These are phyloP conservation scores for Geococcyx californianus DNA, from an alignment of 2,113 vertebrate genomes.

Conservation along the genomic window DNA sequence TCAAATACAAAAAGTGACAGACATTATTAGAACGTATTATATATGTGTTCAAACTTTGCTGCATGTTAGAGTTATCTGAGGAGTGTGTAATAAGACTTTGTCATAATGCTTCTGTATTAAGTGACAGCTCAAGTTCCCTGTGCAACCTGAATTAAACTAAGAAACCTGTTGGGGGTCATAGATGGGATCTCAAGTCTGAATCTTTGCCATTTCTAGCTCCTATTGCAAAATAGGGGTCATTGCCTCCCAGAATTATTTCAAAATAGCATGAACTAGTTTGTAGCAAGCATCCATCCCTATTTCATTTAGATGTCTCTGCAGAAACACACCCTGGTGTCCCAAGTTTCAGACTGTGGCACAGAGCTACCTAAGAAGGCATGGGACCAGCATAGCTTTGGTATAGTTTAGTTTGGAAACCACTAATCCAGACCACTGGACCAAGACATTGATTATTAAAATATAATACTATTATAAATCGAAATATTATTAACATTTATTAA, in stretches of 20 bases:
- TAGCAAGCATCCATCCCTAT: neutral
- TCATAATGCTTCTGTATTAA: neutral
- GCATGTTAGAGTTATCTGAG: neutral
- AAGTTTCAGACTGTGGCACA: fast-evolving
- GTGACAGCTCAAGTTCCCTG: neutral
- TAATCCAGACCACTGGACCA: neutral
- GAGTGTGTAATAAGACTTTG: neutral
- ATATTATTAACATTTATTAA: neutral
- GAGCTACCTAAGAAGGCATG: neutral
- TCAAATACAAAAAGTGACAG: neutral
- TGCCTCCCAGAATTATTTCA: neutral
- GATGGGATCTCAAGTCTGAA: neutral
- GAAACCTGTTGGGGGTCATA: neutral
- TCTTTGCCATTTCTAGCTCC: neutral
- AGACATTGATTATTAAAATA: neutral
- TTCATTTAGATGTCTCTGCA: neutral
- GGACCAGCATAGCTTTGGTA: neutral
- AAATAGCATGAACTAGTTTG: neutral
- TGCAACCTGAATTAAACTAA: neutral
- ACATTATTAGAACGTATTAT: neutral
- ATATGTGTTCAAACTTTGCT: fast-evolving
- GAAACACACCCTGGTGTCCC: fast-evolving
- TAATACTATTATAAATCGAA: neutral
- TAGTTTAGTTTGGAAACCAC: neutral
- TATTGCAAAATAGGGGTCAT: neutral